A percentile compares a stretch with the other conserved stretches of the same genome.
Conservation (phyloP, 2,797 vertebrate species). For the Alosa sapidissima region DNA sequence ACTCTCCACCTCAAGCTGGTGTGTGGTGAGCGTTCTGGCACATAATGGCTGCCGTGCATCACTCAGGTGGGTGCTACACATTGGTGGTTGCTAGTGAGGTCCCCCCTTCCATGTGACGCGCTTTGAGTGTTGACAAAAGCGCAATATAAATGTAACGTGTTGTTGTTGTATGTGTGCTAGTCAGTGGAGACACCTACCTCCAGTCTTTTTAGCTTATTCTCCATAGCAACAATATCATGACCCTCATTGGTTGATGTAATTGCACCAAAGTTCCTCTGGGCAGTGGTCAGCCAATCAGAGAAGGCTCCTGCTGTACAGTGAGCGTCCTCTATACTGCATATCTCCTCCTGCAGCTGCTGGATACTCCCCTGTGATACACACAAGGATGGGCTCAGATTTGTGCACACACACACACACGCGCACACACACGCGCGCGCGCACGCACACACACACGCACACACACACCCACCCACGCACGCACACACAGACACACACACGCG, state of each 20-base stretch:
- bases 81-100: no score
- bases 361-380: conserved; percentile 80
- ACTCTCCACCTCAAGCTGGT: no score
- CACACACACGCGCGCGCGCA: not conserved
- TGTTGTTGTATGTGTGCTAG: no score
- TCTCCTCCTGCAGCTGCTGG: conserved; percentile 90
- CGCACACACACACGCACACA: not conserved
- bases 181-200: conserved; percentile 78
- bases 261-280: conserved; percentile 79
- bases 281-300: conserved; percentile 83
- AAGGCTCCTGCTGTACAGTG: conserved; percentile 82
- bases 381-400: not conserved
- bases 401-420: not conserved
- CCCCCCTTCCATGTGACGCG: no score
- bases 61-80: no score
- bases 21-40: no score
- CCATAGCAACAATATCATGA: conserved; percentile 82
- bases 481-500: not conserved
- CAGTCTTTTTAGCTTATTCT: conserved; percentile 86
- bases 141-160: no score
- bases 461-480: not conserved
- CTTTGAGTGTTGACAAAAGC: no score
- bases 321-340: conserved; percentile 85
- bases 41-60: no score
- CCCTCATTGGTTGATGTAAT: conserved; percentile 75